phyloP scores from a whole-genome alignment of 2,888 invertebrate species.

The Scrobipalpa costella region DNA sequence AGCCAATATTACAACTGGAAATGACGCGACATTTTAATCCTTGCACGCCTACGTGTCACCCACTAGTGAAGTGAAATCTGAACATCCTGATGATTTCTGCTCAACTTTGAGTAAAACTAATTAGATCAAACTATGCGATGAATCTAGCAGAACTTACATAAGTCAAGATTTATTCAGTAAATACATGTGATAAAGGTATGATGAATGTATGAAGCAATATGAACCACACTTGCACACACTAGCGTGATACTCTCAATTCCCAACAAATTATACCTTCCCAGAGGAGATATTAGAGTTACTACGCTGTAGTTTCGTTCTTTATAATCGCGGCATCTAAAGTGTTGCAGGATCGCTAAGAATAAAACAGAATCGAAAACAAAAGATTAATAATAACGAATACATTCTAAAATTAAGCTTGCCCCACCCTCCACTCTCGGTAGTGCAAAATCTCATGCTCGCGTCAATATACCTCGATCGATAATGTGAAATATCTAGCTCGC shows the following conservation, averaged over 20 bases:
- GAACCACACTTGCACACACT: neutral
- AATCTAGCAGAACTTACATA: neutral
- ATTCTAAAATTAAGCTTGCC: no score
- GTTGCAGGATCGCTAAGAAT: constrained; percentile 60
- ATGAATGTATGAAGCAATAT: neutral
- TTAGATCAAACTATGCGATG: neutral
- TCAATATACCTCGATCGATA: no score
- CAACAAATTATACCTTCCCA: constrained; percentile 42
- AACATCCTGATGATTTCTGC: no score
- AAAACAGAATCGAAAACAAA: constrained; percentile 22
- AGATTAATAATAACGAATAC: neutral
- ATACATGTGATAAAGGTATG: neutral
- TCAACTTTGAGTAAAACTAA: no score
- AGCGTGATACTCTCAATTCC: neutral
- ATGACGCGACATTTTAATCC: no score
- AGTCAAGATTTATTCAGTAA: neutral
- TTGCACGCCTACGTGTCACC: no score
- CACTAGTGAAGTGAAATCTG: no score
- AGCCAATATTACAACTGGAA: no score
- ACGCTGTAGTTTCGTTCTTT: constrained; percentile 47
- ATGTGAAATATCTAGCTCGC: no score
- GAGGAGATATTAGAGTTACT: constrained; percentile 32
- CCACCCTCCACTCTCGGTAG: no score
- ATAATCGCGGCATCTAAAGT: constrained; percentile 54
- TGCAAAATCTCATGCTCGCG: no score